Evolutionary conservation across 2,113 vertebrate species (phyloP).

Genomic region (Chionodraco myersi): DNA sequence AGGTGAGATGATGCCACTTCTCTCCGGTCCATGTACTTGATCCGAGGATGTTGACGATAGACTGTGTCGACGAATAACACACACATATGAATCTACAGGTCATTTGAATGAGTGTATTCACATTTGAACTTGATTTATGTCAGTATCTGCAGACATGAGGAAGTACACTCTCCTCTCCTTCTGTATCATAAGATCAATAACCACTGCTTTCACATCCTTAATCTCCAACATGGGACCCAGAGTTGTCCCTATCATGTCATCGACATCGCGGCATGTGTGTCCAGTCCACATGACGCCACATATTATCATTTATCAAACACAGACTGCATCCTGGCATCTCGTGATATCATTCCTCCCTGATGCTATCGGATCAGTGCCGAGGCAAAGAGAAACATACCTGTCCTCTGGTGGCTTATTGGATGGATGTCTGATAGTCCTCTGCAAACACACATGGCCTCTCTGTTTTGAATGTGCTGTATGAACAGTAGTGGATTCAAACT

Average conservation of each 20-base stretch:
- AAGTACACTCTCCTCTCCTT: too few relatives aligned
- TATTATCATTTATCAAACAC: slow-evolving; percentile 1
- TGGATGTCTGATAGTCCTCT: slow-evolving; percentile 26
- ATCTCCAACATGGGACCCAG: not conserved
- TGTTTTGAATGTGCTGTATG: too few relatives aligned
- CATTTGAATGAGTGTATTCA: not conserved
- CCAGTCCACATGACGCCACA: slow-evolving; percentile 20
- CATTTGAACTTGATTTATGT: not conserved
- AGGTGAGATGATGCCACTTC: slow-evolving; percentile 22
- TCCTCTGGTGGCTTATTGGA: slow-evolving; percentile 1
- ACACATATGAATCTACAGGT: not conserved
- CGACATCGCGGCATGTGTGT: not conserved
- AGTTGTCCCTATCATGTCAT: not conserved
- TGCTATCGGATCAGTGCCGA: not conserved
- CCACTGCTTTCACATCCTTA: too few relatives aligned
- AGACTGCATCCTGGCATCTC: not conserved
- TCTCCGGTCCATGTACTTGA: slow-evolving; percentile 40
- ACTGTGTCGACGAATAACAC: not conserved
- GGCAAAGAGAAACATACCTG: not conserved
- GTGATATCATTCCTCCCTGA: not conserved
- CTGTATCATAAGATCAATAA: too few relatives aligned
- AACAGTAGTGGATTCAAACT: too few relatives aligned
- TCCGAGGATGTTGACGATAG: slow-evolving; percentile 16
- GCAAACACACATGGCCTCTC: not conserved
- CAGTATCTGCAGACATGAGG: not conserved